phyloP scores from a whole-genome alignment of 2,113 vertebrate species.

The Chiloscyllium plagiosum region DNA sequence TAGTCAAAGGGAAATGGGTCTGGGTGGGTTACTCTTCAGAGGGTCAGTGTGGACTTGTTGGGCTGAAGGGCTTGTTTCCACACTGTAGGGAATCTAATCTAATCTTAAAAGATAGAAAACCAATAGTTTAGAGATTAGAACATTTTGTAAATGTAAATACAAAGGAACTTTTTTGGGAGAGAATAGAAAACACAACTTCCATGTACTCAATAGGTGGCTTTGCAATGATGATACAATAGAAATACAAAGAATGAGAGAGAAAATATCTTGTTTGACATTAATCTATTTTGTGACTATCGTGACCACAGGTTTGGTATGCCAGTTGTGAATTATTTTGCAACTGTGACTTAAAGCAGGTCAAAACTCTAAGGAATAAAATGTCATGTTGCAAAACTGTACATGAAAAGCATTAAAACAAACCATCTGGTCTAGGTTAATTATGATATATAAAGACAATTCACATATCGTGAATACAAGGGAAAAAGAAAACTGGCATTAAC shows the following conservation, averaged over 20 bases:
- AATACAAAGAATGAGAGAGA: neutral
- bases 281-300: neutral
- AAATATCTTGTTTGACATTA: neutral
- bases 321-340: constrained; percentile 18
- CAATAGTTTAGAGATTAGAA: neutral
- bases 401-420: constrained; percentile 47
- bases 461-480: constrained; percentile 59
- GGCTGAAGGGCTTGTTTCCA: no score
- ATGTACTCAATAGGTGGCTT: neutral
- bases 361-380: constrained; percentile 40
- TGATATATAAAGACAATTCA: constrained; percentile 73
- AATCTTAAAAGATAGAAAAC: no score
- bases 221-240: constrained; percentile 12
- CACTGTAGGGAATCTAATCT: no score
- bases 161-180: neutral
- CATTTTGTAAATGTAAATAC: neutral
- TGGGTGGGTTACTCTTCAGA: no score
- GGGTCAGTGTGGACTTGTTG: no score
- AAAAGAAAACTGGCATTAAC: constrained; percentile 66
- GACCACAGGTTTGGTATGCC: neutral
- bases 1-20: no score
- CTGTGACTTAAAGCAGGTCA: neutral
- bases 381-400: constrained; percentile 47
- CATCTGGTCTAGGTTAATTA: constrained; percentile 74
- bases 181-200: constrained; percentile 5